These are phyloP conservation scores for Coenonympha arcania DNA, from an alignment of 2,888 invertebrate genomes.

Conservation along the genomic window DNA sequence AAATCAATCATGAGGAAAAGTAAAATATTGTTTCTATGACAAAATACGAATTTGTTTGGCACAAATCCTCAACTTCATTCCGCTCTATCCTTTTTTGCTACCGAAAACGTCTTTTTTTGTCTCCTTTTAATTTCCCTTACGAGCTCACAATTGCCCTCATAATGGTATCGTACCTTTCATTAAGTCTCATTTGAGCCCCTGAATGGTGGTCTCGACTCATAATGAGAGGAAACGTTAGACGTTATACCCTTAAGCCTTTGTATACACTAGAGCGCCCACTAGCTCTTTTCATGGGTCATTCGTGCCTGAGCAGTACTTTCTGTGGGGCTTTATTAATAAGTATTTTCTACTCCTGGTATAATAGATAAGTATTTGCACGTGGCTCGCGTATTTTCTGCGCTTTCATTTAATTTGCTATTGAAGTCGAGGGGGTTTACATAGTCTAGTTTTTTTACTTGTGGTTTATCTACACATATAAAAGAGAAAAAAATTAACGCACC, in stretches of 20 bases:
- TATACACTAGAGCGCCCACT: constrained; percentile 48
- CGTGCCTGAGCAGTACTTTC: constrained; percentile 41
- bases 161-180: constrained; percentile 68
- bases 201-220: constrained; percentile 60
- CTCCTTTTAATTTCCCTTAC: constrained; percentile 68
- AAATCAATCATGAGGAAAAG: too few species aligned
- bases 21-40: too few species aligned
- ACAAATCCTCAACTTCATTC: background rate
- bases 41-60: too few species aligned
- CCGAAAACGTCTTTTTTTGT: constrained; percentile 41
- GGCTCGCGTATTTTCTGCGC: constrained; percentile 2
- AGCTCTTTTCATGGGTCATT: constrained; percentile 55
- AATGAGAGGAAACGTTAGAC: constrained; percentile 60
- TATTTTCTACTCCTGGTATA: constrained; percentile 34
- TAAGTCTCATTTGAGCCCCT: constrained; percentile 62
- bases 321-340: constrained; percentile 54
- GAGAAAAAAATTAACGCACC: too few species aligned
- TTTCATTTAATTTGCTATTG: background rate
- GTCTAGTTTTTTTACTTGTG: too few species aligned
- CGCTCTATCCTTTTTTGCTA: constrained; percentile 18
- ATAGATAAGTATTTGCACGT: constrained; percentile 27
- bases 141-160: constrained; percentile 67
- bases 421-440: too few species aligned
- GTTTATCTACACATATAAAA: too few species aligned
- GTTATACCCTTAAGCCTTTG: constrained; percentile 57